Evolutionary conservation across 2,797 vertebrate species (phyloP), one percentile per base, ranked within the genome.

Genomic region (Danionella dracula): DNA sequence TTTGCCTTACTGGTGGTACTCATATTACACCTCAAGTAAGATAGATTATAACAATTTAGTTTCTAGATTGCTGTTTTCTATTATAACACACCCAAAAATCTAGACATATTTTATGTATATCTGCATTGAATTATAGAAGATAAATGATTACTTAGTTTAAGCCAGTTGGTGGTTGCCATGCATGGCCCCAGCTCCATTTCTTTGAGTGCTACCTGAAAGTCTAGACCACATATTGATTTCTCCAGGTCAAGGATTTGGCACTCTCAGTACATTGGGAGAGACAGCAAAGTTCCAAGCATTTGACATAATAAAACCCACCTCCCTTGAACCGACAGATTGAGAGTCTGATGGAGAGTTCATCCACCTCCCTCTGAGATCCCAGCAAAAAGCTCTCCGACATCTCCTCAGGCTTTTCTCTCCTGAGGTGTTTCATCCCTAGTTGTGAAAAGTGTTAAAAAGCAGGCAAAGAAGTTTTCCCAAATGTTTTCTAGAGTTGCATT

Each of bases 401-500:
- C 51, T 46, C 60, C 13, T 29, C 23, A 32, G 63, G 46, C 51
- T 78, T 51, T 12, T 78, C 75, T 77, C 78, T 85, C 73, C 60
- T 12, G 72, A 83, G 73, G 77, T 76, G 77, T 78, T 75, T 71
- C 54, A 13, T 49, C 41, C 23, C 63, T 16, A 40, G 40, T 38
- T 44, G 48, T 16, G 15, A 45, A 63, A 61, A 19, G 77, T 82
- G 79, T 82, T 74, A 70, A 66, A 71, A 77, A 79, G 66, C 11
- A 42, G 53, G 34, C 15, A 45, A 31, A 42, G 50, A 41, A 40
- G 50, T 72, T 69, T 60, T 46, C 31, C 34, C 76, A 80, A 80
- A 74, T 53, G 73, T 60, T 79, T 84, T 78, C 77, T 81, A 51
- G 79, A 79, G 75, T 81, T 62, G 44, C 54, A 34, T 53, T 70